These are phyloP conservation scores for Poliocrania exsul DNA, from an alignment of 2,797 vertebrate genomes.

Conservation along the genomic window DNA sequence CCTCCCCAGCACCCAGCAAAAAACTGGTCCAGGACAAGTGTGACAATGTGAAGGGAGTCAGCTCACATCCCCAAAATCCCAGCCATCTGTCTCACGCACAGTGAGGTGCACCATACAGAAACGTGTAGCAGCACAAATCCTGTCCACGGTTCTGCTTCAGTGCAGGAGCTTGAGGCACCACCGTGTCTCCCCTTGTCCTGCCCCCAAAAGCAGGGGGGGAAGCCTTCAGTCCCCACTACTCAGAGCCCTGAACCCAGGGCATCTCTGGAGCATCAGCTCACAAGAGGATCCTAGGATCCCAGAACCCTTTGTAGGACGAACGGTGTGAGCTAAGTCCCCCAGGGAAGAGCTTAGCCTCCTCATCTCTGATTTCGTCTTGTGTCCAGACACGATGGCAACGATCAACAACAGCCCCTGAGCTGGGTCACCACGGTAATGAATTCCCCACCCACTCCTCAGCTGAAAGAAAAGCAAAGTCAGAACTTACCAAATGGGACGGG, in stretches of 20 bases:
- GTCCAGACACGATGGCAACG: neutral
- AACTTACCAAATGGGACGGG: conserved; percentile 67
- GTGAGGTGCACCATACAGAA: neutral
- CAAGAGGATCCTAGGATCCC: neutral
- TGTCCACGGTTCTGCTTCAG: rapidly evolving
- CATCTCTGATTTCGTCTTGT: neutral
- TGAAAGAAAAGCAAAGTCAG: conserved; percentile 23
- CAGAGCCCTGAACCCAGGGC: neutral
- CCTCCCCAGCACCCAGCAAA: neutral
- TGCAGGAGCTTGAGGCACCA: neutral
- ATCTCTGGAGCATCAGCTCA: neutral
- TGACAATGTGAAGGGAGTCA: neutral
- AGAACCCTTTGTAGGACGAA: neutral
- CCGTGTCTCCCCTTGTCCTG: rapidly evolving
- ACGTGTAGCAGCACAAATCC: neutral
- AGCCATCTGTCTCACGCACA: rapidly evolving
- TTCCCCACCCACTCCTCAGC: neutral
- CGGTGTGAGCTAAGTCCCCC: neutral
- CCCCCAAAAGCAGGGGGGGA: neutral
- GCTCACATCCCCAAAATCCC: neutral
- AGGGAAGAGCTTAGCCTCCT: neutral
- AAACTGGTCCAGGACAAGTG: neutral
- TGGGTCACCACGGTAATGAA: neutral
- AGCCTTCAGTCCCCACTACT: neutral
- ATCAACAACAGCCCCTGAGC: neutral